Evolutionary conservation across 2,797 vertebrate species (phyloP).

Genomic region (Geotrypetes seraphini): DNA sequence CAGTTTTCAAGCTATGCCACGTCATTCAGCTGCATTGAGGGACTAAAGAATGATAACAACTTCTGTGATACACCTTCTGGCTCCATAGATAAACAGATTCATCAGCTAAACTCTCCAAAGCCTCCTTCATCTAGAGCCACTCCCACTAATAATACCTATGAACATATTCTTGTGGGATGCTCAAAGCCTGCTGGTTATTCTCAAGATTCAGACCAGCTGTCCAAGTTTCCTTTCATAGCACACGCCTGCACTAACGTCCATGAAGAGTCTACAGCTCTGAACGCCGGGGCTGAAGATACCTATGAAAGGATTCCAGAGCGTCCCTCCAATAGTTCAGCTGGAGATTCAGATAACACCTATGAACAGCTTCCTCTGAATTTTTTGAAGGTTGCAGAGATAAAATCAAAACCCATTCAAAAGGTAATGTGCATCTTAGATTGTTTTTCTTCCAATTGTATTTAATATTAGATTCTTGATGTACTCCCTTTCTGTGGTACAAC

Average conservation of each 20-base stretch:
- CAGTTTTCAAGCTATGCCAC: background rate
- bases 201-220: slow-evolving; percentile 22
- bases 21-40: background rate
- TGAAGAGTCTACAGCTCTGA: background rate
- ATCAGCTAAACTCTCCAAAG: background rate
- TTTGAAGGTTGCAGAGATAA: background rate
- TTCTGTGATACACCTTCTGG: background rate
- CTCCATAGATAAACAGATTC: background rate
- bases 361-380: slow-evolving; percentile 10
- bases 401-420: slow-evolving; percentile 38
- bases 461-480: too few relatives aligned
- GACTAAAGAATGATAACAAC: background rate
- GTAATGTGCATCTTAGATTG: slow-evolving; percentile 25
- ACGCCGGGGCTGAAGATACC: background rate
- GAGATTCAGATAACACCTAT: slow-evolving; percentile 15
- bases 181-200: slow-evolving; percentile 22
- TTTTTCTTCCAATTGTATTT: background rate
- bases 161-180: slow-evolving; percentile 17
- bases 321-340: slow-evolving; percentile 20
- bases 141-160: slow-evolving; percentile 5
- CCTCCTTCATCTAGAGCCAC: background rate
- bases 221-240: background rate
- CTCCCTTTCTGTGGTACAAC: too few relatives aligned
- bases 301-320: slow-evolving; percentile 37
- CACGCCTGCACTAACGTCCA: slow-evolving; percentile 9